phyloP scores from a whole-genome alignment of 2,113 vertebrate genomes.

The Tor tambroides region DNA sequence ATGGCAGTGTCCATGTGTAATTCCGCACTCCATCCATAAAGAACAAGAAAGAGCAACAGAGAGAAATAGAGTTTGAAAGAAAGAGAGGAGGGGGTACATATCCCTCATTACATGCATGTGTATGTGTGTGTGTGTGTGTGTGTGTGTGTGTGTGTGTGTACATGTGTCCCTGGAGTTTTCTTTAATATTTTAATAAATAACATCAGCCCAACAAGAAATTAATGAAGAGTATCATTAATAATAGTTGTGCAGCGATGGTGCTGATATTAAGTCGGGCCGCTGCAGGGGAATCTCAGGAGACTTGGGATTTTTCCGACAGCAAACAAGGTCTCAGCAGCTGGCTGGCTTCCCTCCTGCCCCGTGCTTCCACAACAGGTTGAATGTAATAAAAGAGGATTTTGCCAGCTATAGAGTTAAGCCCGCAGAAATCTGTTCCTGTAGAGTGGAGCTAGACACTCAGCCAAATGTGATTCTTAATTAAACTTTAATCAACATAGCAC shows the following conservation, averaged over 20 bases:
- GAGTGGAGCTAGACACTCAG: constrained; percentile 99
- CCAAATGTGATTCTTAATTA: constrained; percentile 99
- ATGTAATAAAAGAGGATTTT: constrained; percentile 99
- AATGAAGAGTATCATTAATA: constrained; percentile 99
- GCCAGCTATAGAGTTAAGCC: constrained; percentile 99
- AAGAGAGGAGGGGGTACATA: constrained; percentile 77
- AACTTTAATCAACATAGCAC: constrained; percentile 99
- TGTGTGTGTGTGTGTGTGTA: constrained; percentile 11
- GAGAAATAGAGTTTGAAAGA: constrained; percentile 24
- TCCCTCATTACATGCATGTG: constrained; percentile 86
- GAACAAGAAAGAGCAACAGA: constrained; percentile 30
- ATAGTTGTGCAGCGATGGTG: constrained; percentile 99
- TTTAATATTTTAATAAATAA: constrained; percentile 99
- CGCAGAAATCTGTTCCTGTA: constrained; percentile 99
- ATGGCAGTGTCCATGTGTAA: constrained; percentile 74
- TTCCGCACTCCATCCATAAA: constrained; percentile 66
- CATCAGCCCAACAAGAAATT: constrained; percentile 99
- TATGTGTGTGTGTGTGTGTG: not conserved
- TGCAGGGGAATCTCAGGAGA: constrained; percentile 93
- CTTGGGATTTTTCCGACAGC: constrained; percentile 96
- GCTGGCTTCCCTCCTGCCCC: constrained; percentile 93
- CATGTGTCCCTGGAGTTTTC: constrained; percentile 94
- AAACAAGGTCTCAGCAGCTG: constrained; percentile 98
- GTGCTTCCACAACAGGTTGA: constrained; percentile 99
- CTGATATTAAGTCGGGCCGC: constrained; percentile 99